These are phyloP conservation scores for Aleiodes sp. DNA, from an alignment of 1,140 invertebrate species.

Conservation along the genomic window DNA sequence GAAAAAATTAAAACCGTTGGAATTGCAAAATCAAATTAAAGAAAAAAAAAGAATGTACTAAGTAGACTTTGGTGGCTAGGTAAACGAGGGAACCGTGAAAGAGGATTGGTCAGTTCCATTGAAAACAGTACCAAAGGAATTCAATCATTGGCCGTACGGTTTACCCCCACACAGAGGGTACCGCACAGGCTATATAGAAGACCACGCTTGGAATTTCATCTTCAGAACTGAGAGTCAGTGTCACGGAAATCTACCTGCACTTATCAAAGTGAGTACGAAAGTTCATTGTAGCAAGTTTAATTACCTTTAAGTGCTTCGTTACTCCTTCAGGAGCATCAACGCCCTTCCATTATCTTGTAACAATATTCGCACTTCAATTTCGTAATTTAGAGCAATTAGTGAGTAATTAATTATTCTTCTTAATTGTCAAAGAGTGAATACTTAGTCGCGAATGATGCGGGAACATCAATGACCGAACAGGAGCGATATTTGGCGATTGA, in stretches of 20 bases:
- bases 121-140: conserved; percentile 55
- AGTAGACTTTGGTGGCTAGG: background rate
- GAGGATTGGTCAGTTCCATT: conserved; percentile 53
- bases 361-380: too few relatives aligned
- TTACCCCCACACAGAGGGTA: conserved; percentile 51
- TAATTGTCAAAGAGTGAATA: too few relatives aligned
- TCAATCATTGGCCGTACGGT: conserved; percentile 53
- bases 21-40: background rate
- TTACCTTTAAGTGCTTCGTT: background rate
- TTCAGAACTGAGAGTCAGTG: conserved; percentile 65
- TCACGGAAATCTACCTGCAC: conserved; percentile 57
- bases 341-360: too few relatives aligned
- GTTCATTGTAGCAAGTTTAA: background rate
- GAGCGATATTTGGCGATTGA: too few relatives aligned
- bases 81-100: background rate
- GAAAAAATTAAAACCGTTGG: conserved; percentile 5
- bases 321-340: background rate
- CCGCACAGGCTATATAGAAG: conserved; percentile 62
- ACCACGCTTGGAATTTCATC: conserved; percentile 62
- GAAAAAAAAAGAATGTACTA: conserved; percentile 10
- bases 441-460: too few relatives aligned
- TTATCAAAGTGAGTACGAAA: conserved; percentile 57
- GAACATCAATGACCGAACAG: too few relatives aligned
- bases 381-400: too few relatives aligned
- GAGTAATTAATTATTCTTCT: too few relatives aligned